A percentile compares a stretch with the other conserved stretches of the same genome.
Evolutionary conservation across 2,113 vertebrate species (phyloP).

Genomic region (Mesoclemmys tuberculata): DNA sequence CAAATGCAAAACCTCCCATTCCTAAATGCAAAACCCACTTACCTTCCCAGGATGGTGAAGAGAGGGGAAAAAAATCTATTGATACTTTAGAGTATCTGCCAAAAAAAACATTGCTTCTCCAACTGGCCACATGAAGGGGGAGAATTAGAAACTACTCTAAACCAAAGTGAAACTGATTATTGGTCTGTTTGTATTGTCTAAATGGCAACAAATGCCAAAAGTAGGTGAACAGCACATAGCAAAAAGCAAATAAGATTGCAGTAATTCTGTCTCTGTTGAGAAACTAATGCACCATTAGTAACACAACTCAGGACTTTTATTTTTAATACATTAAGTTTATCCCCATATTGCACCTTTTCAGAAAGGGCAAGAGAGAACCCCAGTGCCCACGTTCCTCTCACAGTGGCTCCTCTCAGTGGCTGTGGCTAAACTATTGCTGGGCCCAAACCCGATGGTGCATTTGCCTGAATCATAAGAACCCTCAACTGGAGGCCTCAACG

Average conservation of each 20-base stretch:
- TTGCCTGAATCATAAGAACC: not conserved
- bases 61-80: not conserved
- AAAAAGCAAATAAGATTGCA: accelerated
- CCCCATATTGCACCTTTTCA: not conserved
- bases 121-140: accelerated
- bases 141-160: not conserved
- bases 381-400: accelerated
- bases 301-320: not conserved
- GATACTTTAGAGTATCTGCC: not conserved
- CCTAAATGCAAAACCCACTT: not conserved
- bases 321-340: not conserved
- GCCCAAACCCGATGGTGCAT: not conserved
- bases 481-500: no score
- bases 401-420: not conserved
- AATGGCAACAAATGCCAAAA: accelerated
- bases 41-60: not conserved
- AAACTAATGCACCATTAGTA: not conserved
- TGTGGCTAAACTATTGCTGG: not conserved
- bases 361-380: accelerated
- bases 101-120: not conserved
- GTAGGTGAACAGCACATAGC: not conserved
- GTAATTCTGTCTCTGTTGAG: not conserved
- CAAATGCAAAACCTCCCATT: not conserved
- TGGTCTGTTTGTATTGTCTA: accelerated
- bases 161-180: not conserved